These are phyloP conservation scores for Conger conger DNA, from an alignment of 2,113 vertebrate genomes.

Conservation along the genomic window DNA sequence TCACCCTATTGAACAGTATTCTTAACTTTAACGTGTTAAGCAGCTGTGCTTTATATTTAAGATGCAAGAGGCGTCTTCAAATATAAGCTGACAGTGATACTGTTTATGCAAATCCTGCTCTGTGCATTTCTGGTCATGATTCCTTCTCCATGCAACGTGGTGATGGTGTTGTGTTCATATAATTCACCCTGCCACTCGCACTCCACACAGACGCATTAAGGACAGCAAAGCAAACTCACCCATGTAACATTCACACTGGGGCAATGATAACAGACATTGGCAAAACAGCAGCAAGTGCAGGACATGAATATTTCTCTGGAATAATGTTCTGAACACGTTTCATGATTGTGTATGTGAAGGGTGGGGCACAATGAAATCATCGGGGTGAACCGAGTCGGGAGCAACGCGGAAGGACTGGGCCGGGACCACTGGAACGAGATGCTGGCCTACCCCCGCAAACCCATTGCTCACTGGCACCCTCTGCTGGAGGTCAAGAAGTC, in stretches of 20 bases:
- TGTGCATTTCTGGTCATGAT: not conserved
- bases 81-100: not conserved
- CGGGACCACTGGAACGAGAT: conserved; percentile 99
- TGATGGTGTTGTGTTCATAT: not conserved
- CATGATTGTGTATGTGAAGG: conserved; percentile 57
- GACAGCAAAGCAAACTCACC: not conserved
- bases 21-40: not conserved
- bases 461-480: conserved; percentile 96
- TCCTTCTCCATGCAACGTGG: not conserved
- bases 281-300: not conserved
- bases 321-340: conserved; percentile 1
- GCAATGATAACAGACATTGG: not conserved
- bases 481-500: conserved; percentile 95
- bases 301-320: not conserved
- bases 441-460: conserved; percentile 94
- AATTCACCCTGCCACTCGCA: not conserved
- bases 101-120: not conserved
- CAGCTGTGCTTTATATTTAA: not conserved
- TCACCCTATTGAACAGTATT: not conserved
- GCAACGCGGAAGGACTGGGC: conserved; percentile 86
- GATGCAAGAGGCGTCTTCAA: not conserved
- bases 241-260: not conserved
- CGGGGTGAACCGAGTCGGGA: conserved; percentile 87
- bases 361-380: conserved; percentile 98
- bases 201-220: not conserved